Evolutionary conservation across 2,113 vertebrate species (phyloP).

Genomic region (Gambusia affinis): DNA sequence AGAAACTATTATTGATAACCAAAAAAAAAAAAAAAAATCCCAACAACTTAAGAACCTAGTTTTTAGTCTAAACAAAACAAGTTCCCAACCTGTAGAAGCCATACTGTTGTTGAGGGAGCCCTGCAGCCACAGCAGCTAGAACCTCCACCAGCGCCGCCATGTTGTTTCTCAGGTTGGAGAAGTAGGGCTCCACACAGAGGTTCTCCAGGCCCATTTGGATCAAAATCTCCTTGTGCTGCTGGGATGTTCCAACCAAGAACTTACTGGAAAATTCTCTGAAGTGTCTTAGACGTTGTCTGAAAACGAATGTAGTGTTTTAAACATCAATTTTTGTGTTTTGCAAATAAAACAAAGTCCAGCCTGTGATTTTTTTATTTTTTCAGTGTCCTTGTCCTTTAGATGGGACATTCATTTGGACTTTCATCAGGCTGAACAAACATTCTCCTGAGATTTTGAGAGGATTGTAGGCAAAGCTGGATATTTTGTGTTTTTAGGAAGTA

Average conservation of each 20-base stretch:
- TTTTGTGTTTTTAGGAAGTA: too few relatives aligned
- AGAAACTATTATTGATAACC: background rate
- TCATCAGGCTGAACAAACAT: too few relatives aligned
- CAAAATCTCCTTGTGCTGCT: conserved; percentile 84
- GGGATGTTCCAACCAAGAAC: conserved; percentile 84
- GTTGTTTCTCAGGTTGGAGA: conserved; percentile 89
- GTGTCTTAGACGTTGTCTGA: conserved; percentile 80
- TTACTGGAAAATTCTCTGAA: conserved; percentile 82
- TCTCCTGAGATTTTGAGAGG: too few relatives aligned
- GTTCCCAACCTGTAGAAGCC: conserved; percentile 81
- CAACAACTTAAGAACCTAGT: background rate
- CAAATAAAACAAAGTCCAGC: too few relatives aligned
- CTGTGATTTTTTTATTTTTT: background rate
- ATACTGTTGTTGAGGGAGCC: conserved; percentile 81
- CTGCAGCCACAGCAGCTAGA: conserved; percentile 87
- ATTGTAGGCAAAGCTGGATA: too few relatives aligned
- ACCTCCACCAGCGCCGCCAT: conserved; percentile 91
- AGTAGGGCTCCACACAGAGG: conserved; percentile 89
- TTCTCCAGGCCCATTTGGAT: conserved; percentile 89
- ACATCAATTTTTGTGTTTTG: background rate
- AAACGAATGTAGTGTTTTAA: background rate
- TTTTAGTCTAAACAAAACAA: too few relatives aligned
- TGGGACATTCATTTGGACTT: too few relatives aligned
- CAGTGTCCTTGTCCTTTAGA: background rate
- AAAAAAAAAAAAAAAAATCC: too few relatives aligned